A percentile compares a stretch with the other conserved stretches of the same genome.
These are phyloP conservation scores for Cydia splendana DNA, from an alignment of 1,140 invertebrate genomes.

Conservation along the genomic window DNA sequence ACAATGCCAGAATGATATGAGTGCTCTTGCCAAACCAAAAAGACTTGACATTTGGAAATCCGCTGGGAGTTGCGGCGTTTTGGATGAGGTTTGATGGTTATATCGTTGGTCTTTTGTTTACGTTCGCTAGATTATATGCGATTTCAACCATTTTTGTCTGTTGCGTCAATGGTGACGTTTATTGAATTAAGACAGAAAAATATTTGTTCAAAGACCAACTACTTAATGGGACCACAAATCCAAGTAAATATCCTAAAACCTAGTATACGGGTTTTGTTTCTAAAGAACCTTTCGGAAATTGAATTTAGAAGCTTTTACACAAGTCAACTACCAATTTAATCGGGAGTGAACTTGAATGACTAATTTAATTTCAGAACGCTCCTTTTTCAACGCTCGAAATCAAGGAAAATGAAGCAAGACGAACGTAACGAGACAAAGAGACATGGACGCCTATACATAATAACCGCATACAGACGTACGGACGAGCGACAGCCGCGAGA, in stretches of 20 bases:
- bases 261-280: neutral
- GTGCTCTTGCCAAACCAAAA: conserved; percentile 51
- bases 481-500: conserved; percentile 74
- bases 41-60: conserved; percentile 18
- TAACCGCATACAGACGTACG: conserved; percentile 58
- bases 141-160: neutral
- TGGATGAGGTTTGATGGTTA: neutral
- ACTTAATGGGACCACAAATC: neutral
- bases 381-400: conserved; percentile 20
- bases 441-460: conserved; percentile 50
- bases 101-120: neutral
- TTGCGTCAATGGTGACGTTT: neutral
- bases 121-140: neutral
- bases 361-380: conserved; percentile 8
- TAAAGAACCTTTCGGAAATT: neutral
- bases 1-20: conserved; percentile 76
- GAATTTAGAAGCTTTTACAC: neutral
- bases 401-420: conserved; percentile 28
- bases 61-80: neutral
- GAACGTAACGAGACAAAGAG: conserved; percentile 47
- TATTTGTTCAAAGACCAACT: neutral
- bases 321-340: neutral
- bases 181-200: neutral
- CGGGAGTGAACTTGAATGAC: conserved; percentile 13
- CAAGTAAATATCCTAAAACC: neutral